Percentiles rank a stretch among this genome's conserved stretches.
phyloP scores from a whole-genome alignment of 1,140 invertebrate genomes.

The Calephelis virginiensis region DNA sequence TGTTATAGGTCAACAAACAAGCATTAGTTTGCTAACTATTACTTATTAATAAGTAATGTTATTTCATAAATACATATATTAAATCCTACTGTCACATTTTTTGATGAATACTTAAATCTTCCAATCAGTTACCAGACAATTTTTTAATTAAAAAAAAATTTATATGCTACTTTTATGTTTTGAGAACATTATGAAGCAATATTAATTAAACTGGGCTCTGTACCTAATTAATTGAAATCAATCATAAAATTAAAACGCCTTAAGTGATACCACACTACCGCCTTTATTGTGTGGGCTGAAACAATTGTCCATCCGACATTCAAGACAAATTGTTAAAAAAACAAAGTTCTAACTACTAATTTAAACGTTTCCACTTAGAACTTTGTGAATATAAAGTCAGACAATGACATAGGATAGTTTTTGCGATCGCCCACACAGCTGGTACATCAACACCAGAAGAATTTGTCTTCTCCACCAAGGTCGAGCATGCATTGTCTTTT shows the following conservation, averaged over 20 bases:
- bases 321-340: slow-evolving; percentile 34
- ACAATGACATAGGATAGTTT: slow-evolving; percentile 77
- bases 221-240: slow-evolving; percentile 4
- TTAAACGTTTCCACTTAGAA: slow-evolving; percentile 36
- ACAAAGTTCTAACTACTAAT: slow-evolving; percentile 52
- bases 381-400: slow-evolving; percentile 42
- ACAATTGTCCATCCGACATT: slow-evolving; percentile 72
- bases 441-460: slow-evolving; percentile 66
- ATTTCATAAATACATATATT: too few species aligned
- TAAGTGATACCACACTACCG: slow-evolving; percentile 37
- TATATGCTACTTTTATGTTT: neutral
- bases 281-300: slow-evolving; percentile 58
- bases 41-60: too few species aligned
- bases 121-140: too few species aligned
- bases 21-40: too few species aligned
- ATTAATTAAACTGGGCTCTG: slow-evolving; percentile 9
- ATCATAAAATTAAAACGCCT: slow-evolving; percentile 31
- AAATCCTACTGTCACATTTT: too few species aligned
- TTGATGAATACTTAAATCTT: too few species aligned
- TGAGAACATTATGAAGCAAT: neutral
- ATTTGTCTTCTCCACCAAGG: slow-evolving; percentile 71
- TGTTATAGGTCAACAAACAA: too few species aligned
- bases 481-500: slow-evolving; percentile 67
- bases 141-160: neutral
- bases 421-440: slow-evolving; percentile 68